These are phyloP conservation scores for Prochilodus magdalenae DNA, from an alignment of 2,113 vertebrate genomes.

Conservation along the genomic window DNA sequence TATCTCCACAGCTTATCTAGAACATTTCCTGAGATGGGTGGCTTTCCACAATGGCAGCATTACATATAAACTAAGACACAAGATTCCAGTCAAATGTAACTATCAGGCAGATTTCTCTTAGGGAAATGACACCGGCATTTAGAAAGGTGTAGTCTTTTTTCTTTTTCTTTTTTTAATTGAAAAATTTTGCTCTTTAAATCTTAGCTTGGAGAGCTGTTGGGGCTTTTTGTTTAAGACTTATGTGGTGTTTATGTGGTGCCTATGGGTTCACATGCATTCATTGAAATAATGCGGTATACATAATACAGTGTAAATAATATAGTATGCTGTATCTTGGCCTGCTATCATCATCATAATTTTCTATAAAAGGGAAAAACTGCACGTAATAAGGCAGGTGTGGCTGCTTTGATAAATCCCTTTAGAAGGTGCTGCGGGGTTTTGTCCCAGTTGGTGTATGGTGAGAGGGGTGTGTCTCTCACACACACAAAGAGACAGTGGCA, in stretches of 20 bases:
- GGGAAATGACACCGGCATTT: too few species aligned
- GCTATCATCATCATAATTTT: background rate
- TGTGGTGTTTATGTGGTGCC: background rate
- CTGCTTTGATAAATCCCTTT: background rate
- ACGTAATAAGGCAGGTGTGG: background rate
- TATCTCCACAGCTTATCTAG: too few species aligned
- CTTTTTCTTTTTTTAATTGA: too few species aligned
- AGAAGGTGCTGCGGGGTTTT: background rate
- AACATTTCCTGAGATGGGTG: too few species aligned
- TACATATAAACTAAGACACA: too few species aligned
- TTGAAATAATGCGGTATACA: background rate
- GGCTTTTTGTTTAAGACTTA: background rate
- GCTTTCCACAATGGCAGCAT: too few species aligned
- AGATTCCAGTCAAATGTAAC: too few species aligned
- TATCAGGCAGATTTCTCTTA: too few species aligned
- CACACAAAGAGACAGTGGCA: conserved; percentile 40
- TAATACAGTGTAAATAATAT: too few species aligned
- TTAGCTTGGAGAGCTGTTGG: background rate
- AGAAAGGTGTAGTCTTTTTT: too few species aligned
- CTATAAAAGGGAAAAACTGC: background rate
- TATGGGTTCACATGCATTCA: background rate
- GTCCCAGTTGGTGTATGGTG: background rate
- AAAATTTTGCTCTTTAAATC: background rate
- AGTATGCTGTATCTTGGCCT: background rate
- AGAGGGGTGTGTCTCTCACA: conserved; percentile 6